phyloP scores from a whole-genome alignment of 2,888 invertebrate genomes.

The Ametastegia equiseti region DNA sequence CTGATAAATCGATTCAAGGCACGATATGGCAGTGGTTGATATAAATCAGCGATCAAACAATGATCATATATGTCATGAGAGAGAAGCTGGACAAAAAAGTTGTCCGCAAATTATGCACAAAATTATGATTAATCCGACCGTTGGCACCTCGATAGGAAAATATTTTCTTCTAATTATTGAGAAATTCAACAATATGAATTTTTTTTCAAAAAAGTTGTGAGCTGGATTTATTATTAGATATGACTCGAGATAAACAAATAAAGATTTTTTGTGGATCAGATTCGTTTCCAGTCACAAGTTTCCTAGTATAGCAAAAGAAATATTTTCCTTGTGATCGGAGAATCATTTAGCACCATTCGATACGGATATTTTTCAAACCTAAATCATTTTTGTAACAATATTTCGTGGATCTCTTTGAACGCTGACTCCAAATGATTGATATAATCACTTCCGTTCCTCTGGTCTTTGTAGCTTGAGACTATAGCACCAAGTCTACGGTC shows the following conservation, averaged over 20 bases:
- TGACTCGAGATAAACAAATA: too few relatives aligned
- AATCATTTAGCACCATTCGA: conserved; percentile 39
- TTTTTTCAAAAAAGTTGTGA: too few relatives aligned
- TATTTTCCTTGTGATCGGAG: conserved; percentile 42
- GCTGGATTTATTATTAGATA: too few relatives aligned
- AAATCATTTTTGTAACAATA: conserved; percentile 64
- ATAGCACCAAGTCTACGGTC: conserved; percentile 90
- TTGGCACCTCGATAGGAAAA: background rate
- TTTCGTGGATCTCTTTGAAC: conserved; percentile 82
- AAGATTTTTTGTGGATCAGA: background rate
- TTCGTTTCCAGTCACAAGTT: background rate
- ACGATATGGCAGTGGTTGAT: background rate
- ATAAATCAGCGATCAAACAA: background rate
- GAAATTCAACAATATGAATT: conserved; percentile 16
- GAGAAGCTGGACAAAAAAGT: background rate
- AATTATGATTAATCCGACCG: background rate
- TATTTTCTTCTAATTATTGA: background rate
- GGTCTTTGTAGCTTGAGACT: conserved; percentile 87
- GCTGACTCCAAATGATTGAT: conserved; percentile 84
- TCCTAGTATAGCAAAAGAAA: conserved; percentile 46
- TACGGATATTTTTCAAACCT: conserved; percentile 18
- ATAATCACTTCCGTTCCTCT: conserved; percentile 85
- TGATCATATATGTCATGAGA: background rate
- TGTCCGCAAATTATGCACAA: background rate
- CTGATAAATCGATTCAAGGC: conserved; percentile 9